Evolutionary conservation across 2,888 invertebrate genomes (phyloP).

Genomic region (Trichogramma dendrolimi): DNA sequence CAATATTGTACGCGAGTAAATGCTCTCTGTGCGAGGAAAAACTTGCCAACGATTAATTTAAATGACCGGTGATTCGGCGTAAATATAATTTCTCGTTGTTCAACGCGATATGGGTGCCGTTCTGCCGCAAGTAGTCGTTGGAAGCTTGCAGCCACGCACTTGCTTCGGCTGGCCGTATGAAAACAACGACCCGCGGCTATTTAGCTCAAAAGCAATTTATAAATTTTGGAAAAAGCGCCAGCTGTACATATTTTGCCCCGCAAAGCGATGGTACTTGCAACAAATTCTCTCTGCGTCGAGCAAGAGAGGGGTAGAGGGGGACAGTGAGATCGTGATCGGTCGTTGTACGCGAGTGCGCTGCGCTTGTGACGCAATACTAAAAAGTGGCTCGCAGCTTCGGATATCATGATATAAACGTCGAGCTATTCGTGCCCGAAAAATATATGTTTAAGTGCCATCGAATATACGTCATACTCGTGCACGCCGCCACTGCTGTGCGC

Average conservation of each 20-base stretch:
- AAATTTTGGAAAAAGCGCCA: slow-evolving; percentile 14
- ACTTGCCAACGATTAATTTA: slow-evolving; percentile 20
- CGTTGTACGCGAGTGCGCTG: neutral
- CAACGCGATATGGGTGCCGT: neutral
- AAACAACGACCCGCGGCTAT: slow-evolving; percentile 9
- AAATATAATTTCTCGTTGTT: slow-evolving; percentile 19
- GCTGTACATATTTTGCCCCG: neutral
- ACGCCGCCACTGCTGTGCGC: slow-evolving; percentile 12
- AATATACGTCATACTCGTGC: slow-evolving; percentile 5
- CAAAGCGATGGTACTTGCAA: no score
- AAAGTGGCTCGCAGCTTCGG: slow-evolving; percentile 36
- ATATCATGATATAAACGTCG: slow-evolving; percentile 41
- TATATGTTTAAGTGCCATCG: slow-evolving; percentile 15
- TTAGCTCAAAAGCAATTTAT: slow-evolving; percentile 7
- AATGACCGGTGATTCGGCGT: slow-evolving; percentile 19
- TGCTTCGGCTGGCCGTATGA: neutral
- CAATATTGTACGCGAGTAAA: no score
- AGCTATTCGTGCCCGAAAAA: slow-evolving; percentile 25
- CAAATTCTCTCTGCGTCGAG: no score
- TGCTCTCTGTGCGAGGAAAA: no score
- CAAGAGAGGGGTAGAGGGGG: no score
- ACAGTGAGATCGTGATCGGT: neutral
- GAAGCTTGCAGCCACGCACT: neutral
- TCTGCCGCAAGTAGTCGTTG: slow-evolving; percentile 1
- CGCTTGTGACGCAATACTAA: neutral